Percentiles rank a stretch among this genome's conserved stretches.
Evolutionary conservation across 2,113 vertebrate genomes (phyloP).

Genomic region (Catharus bicknelli): DNA sequence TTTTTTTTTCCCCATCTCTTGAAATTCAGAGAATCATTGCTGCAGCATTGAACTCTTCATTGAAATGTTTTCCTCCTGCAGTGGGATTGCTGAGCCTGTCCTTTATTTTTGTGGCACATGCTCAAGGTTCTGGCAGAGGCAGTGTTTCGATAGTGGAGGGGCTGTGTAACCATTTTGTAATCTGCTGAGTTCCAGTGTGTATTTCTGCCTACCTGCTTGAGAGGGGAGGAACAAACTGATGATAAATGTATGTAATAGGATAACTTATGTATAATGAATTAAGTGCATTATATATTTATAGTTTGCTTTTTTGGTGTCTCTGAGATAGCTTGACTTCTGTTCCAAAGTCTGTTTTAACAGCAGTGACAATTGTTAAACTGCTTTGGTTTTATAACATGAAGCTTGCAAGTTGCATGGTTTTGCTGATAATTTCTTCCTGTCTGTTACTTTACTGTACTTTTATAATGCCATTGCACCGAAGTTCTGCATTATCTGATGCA

Average conservation of each 20-base stretch:
- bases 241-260: constrained; percentile 41
- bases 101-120: not conserved
- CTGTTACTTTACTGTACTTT: not conserved
- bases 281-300: constrained; percentile 58
- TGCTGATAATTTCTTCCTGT: constrained; percentile 15
- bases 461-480: not conserved
- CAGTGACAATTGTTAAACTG: not conserved
- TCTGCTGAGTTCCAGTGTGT: not conserved
- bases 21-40: not conserved
- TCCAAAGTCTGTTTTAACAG: not conserved
- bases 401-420: not conserved
- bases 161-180: not conserved
- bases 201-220: not conserved
- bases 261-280: constrained; percentile 59
- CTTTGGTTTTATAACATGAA: not conserved
- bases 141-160: fast-evolving
- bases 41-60: not conserved
- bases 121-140: not conserved
- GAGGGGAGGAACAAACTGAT: not conserved
- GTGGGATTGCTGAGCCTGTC: not conserved
- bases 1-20: not conserved
- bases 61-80: not conserved
- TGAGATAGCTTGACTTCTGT: not conserved
- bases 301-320: constrained; percentile 6
- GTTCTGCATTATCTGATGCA: not conserved